These are phyloP conservation scores for Drosophila paranaensis DNA, from an alignment of 2,888 invertebrate genomes.

Conservation along the genomic window DNA sequence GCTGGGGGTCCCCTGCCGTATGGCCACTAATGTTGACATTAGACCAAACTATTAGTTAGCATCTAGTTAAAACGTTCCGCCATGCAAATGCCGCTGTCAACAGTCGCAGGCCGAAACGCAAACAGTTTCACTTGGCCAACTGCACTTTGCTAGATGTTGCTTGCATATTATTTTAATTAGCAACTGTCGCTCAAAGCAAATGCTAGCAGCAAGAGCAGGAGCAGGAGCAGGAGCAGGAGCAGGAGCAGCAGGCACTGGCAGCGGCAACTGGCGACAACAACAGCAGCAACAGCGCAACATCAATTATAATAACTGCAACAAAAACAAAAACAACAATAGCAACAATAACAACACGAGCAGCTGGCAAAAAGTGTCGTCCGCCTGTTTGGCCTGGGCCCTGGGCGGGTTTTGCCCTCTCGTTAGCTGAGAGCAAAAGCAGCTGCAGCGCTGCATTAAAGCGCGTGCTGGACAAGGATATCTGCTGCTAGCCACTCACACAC, in stretches of 20 bases:
- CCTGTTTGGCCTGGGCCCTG: constrained; percentile 7
- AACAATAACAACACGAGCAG: constrained; percentile 4
- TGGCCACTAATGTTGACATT: constrained; percentile 5
- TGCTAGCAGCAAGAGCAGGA: constrained; percentile 5
- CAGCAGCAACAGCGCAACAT: constrained; percentile 11
- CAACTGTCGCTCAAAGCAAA: constrained; percentile 46
- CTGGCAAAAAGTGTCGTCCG: constrained; percentile 32
- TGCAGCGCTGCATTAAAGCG: constrained; percentile 53
- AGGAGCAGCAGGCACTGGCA: neutral
- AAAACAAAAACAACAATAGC: too few relatives aligned
- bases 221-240: constrained; percentile 1
- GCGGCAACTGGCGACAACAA: neutral
- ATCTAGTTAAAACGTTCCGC: constrained; percentile 8
- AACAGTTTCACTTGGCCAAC: constrained; percentile 41
- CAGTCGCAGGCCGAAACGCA: constrained; percentile 23
- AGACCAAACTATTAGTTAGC: constrained; percentile 8
- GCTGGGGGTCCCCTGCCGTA: neutral
- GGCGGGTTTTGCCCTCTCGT: constrained; percentile 11
- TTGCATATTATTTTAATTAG: constrained; percentile 68
- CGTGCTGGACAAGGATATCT: constrained; percentile 40
- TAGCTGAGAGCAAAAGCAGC: constrained; percentile 49
- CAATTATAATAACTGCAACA: constrained; percentile 12
- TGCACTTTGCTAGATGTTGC: constrained; percentile 50
- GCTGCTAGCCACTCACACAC: constrained; percentile 9
- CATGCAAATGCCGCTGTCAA: constrained; percentile 2